A percentile compares a stretch with the other conserved stretches of the same genome.
Conservation (phyloP, 2,113 vertebrate genomes). For the Elephas maximus region DNA sequence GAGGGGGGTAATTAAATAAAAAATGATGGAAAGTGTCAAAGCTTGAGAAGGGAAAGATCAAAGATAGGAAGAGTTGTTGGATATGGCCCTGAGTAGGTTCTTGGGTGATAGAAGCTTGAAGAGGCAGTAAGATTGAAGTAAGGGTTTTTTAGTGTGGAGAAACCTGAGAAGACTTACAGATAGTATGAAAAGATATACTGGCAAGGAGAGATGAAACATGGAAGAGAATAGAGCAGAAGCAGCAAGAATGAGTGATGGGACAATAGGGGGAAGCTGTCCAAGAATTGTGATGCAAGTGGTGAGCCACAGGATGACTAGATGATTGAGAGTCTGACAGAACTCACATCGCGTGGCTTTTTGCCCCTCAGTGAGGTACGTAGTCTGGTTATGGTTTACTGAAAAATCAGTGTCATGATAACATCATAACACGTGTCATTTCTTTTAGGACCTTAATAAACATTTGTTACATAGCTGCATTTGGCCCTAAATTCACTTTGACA, state of each 20-base stretch:
- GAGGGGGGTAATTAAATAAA: background rate
- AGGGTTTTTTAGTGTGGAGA: background rate
- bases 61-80: background rate
- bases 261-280: accelerated
- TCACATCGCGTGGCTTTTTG: background rate
- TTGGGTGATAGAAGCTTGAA: background rate
- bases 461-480: background rate
- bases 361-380: background rate
- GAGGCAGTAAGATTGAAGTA: background rate
- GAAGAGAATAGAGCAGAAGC: background rate
- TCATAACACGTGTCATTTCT: background rate
- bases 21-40: background rate
- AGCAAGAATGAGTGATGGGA: background rate
- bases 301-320: background rate
- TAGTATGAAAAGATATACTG: background rate
- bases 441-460: conserved; percentile 28
- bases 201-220: background rate
- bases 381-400: background rate
- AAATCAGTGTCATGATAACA: background rate
- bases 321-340: background rate
- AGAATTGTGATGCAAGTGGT: accelerated
- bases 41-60: background rate
- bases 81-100: background rate
- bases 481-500: conserved; percentile 8
- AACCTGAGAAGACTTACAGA: background rate